phyloP scores from a whole-genome alignment of 2,888 invertebrate species.

The Cylindroiulus punctatus region DNA sequence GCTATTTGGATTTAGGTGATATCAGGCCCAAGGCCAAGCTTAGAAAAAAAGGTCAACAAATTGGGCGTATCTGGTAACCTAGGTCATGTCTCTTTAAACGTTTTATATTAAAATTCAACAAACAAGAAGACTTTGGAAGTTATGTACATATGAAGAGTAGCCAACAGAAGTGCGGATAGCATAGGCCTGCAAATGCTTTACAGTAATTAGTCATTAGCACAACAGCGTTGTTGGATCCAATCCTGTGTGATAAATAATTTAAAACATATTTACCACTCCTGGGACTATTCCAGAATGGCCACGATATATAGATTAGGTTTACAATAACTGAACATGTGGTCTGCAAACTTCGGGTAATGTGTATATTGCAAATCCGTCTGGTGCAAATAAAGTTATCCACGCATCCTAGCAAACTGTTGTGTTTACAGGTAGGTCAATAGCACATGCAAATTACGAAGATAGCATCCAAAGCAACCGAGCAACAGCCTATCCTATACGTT shows the following conservation, averaged over 20 bases:
- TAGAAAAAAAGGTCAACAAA: not conserved
- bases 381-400: not conserved
- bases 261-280: no score
- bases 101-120: not conserved
- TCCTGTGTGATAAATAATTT: no score
- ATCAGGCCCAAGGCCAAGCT: not conserved
- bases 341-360: not conserved
- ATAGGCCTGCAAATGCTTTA: no score
- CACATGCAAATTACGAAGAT: slow-evolving; percentile 20
- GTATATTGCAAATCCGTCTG: no score
- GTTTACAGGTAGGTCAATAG: slow-evolving; percentile 20
- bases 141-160: no score
- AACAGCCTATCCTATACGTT: not conserved
- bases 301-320: no score
- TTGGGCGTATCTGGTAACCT: not conserved
- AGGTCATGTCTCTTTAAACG: not conserved
- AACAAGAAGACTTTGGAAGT: not conserved
- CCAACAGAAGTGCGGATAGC: no score
- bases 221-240: no score
- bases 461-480: not conserved
- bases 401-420: not conserved
- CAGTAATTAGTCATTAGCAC: no score
- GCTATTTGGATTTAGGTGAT: not conserved
- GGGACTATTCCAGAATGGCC: no score
- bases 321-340: no score